Conservation (phyloP, 2,888 invertebrate genomes). For the Abrostola triplasia region DNA sequence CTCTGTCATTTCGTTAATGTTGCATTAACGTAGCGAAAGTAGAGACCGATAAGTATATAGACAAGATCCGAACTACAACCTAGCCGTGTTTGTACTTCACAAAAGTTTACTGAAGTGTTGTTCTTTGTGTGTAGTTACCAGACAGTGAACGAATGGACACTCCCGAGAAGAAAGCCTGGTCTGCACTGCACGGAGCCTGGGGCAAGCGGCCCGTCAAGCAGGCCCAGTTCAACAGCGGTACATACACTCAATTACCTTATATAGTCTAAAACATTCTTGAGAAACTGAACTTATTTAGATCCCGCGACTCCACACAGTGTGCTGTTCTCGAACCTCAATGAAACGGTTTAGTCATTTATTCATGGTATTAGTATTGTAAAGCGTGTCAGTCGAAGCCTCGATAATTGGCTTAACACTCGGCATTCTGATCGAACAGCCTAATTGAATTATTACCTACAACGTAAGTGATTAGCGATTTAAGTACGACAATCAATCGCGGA, state of each 20-base stretch:
- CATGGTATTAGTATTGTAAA: constrained; percentile 10
- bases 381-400: constrained; percentile 10
- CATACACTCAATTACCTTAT: constrained; percentile 1
- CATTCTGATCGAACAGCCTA: not conserved
- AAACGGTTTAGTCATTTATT: constrained; percentile 19
- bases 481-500: constrained; percentile 21
- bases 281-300: not conserved
- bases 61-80: too few species aligned
- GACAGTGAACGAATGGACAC: constrained; percentile 69
- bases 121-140: constrained; percentile 22
- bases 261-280: not conserved
- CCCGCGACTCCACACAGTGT: not conserved
- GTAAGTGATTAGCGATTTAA: not conserved
- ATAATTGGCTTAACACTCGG: constrained; percentile 19
- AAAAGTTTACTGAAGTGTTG: not conserved
- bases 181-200: constrained; percentile 92
- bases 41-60: too few species aligned
- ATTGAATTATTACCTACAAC: constrained; percentile 12
- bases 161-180: constrained; percentile 91
- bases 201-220: constrained; percentile 90
- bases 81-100: too few species aligned
- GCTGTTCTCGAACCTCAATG: constrained; percentile 4
- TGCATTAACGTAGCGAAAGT: too few species aligned
- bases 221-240: constrained; percentile 76
- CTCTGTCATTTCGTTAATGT: too few species aligned